phyloP scores from a whole-genome alignment of 1,140 invertebrate genomes.

The Atta cephalotes region DNA sequence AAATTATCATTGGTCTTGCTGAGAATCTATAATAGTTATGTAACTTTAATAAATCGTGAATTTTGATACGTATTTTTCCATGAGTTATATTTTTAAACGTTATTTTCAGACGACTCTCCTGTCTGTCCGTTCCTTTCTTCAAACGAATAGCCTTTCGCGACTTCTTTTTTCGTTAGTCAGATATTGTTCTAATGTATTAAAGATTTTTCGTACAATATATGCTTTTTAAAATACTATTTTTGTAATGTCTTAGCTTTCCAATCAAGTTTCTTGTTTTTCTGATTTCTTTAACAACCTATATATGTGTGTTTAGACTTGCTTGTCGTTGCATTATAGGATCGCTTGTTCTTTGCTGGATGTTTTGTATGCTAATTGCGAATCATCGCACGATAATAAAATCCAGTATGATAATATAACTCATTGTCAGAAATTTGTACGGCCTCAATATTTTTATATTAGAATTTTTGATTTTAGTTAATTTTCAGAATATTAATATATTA shows the following conservation, averaged over 20 bases:
- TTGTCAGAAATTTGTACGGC: background rate
- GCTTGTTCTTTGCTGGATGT: background rate
- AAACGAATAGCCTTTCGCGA: background rate
- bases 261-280: background rate
- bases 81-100: background rate
- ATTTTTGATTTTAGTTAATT: background rate
- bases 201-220: constrained; percentile 22
- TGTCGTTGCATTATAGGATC: background rate
- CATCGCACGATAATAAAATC: background rate
- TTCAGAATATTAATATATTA: background rate
- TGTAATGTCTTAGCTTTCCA: background rate
- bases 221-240: constrained; percentile 7
- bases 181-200: background rate
- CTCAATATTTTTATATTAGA: background rate
- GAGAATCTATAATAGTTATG: background rate
- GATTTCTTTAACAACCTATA: background rate
- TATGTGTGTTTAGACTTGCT: too few species aligned
- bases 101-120: background rate
- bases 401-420: background rate
- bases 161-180: background rate
- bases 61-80: background rate
- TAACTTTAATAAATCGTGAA: background rate
- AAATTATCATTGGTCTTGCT: background rate
- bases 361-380: constrained; percentile 18
- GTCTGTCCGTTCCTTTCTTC: background rate